phyloP scores from a whole-genome alignment of 2,113 vertebrate genomes.

The Chrysochloris asiatica region DNA sequence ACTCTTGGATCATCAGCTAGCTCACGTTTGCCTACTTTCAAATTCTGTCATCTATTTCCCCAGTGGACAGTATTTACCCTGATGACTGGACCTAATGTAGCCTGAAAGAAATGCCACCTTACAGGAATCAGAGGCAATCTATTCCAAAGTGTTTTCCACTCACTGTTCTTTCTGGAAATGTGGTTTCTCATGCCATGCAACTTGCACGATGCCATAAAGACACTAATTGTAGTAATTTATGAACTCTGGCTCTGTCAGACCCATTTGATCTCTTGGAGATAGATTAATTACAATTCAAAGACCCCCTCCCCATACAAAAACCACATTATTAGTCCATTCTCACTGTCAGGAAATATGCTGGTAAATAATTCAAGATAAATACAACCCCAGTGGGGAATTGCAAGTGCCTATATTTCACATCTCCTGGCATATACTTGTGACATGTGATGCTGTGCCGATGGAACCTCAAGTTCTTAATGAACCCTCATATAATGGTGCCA shows the following conservation, averaged over 20 bases:
- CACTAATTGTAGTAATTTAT: slow-evolving; percentile 63
- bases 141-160: not conserved
- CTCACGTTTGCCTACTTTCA: not conserved
- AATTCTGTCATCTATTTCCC: slow-evolving; percentile 21
- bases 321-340: slow-evolving; percentile 37
- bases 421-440: not conserved
- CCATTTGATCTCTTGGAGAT: slow-evolving; percentile 13
- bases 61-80: not conserved
- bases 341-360: slow-evolving; percentile 47
- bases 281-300: slow-evolving; percentile 59
- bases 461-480: slow-evolving; percentile 17
- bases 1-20: slow-evolving; percentile 25
- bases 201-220: slow-evolving; percentile 35
- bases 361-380: slow-evolving; percentile 74
- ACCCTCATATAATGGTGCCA: not conserved
- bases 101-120: slow-evolving; percentile 47
- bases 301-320: not conserved
- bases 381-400: slow-evolving; percentile 4
- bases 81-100: slow-evolving; percentile 42
- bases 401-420: slow-evolving; percentile 46
- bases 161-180: slow-evolving; percentile 58
- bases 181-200: slow-evolving; percentile 50
- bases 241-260: not conserved
- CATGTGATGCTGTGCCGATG: not conserved
- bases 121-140: slow-evolving; percentile 28